Evolutionary conservation across 2,797 vertebrate species (phyloP).

Genomic region (Antennarius maculatus): DNA sequence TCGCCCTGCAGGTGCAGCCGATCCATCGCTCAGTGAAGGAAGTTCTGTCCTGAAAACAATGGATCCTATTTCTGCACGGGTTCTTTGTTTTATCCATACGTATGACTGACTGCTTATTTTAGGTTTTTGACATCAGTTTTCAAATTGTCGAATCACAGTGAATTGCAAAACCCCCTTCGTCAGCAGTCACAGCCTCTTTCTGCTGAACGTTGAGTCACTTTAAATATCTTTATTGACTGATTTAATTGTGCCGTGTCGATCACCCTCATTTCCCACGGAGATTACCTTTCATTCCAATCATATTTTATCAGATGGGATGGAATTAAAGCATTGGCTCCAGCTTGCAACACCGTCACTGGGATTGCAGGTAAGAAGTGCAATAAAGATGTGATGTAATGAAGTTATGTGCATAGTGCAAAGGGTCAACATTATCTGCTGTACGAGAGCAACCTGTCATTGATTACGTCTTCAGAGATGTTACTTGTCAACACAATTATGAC

Average conservation of each 20-base stretch:
- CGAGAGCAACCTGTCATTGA: conserved; percentile 14
- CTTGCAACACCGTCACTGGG: background rate
- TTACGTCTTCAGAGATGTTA: conserved; percentile 4
- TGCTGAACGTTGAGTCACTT: conserved; percentile 10
- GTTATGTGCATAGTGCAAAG: conserved; percentile 10
- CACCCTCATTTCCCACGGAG: background rate
- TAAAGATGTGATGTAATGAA: background rate
- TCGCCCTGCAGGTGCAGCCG: conserved; percentile 77
- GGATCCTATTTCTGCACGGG: conserved; percentile 74
- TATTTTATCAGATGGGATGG: background rate
- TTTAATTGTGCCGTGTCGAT: conserved; percentile 9
- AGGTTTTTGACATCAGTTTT: conserved; percentile 28
- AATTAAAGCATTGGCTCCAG: background rate
- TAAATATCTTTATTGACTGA: background rate
- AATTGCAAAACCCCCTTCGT: conserved; percentile 21
- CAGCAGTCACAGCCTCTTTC: conserved; percentile 19
- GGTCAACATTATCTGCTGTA: conserved; percentile 16
- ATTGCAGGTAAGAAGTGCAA: conserved; percentile 15
- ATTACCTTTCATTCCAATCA: background rate
- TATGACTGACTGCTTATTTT: conserved; percentile 53
- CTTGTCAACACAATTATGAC: background rate
- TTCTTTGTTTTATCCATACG: conserved; percentile 55
- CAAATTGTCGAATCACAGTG: conserved; percentile 1
- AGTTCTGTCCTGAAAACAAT: conserved; percentile 72
- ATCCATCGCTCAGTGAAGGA: conserved; percentile 55